phyloP scores from a whole-genome alignment of 2,888 invertebrate species.

The Bursaphelenchus okinawaensis region DNA sequence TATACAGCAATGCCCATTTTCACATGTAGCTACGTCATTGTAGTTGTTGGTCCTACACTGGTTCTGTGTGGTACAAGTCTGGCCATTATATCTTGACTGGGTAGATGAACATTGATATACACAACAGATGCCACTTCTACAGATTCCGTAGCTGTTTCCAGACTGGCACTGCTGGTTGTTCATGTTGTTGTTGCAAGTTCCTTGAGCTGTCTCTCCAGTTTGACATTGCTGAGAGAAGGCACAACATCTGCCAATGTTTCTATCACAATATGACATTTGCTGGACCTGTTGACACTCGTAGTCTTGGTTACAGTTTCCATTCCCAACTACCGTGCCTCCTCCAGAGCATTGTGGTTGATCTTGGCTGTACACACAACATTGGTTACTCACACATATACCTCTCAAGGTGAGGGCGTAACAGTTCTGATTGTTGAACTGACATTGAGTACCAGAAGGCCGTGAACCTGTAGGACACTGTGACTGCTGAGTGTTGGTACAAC shows the following conservation, averaged over 20 bases:
- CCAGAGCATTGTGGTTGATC: neutral
- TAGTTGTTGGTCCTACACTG: neutral
- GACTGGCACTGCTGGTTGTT: neutral
- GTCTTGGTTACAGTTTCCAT: neutral
- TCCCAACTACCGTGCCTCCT: neutral
- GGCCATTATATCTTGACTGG: neutral
- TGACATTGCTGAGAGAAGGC: neutral
- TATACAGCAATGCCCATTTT: neutral
- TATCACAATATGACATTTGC: neutral
- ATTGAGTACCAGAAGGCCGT: neutral
- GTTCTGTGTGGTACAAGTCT: neutral
- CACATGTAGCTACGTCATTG: neutral
- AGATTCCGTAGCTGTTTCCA: slow-evolving; percentile 1
- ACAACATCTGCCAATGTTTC: neutral
- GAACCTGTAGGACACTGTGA: neutral
- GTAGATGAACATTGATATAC: neutral
- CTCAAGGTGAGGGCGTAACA: neutral
- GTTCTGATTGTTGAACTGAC: neutral
- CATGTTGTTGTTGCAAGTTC: neutral
- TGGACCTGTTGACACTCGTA: neutral
- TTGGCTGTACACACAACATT: neutral
- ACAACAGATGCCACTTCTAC: slow-evolving; percentile 11
- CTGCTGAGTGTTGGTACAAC: neutral
- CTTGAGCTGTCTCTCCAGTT: neutral
- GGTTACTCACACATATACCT: neutral